Base-by-base conservation (phyloP, 1,140 invertebrate species). In the Maniola jurtina region DNA sequence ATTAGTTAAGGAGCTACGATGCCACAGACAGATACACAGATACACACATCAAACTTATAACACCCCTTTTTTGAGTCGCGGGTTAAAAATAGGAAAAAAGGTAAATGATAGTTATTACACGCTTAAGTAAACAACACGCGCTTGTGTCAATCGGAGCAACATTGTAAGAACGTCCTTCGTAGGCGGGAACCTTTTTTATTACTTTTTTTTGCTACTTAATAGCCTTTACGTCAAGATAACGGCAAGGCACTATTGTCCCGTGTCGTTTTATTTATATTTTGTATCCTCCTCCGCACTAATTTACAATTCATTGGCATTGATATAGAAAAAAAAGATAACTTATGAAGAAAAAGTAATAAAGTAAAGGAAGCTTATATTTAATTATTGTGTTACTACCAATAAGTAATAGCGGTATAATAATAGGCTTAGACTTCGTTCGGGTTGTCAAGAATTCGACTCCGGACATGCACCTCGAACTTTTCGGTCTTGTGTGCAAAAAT, bases 221-320 rank as follows among this genome's bases (percentile, higher is more conserved):
- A 71, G 61, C 68, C 68, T 52, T n/a, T 54, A 47, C 50, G 36
- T 38, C 64, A 34, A 74, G 70, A 75, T 74, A 73, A 76, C 71
- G 71, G 61, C 47, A 64, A 58, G 64, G 42, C 57, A 58, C 57
- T 68, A 25, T 25, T 25, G 25, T 25, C 25, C 65, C 74, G 76
- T 79, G 77, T 80, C 71, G 76, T 70, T 63, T 62, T 74, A 77
- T 79, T 73, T 79, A 74, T 70, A 70, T 61, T 61, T 54, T 73
- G 47, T 58, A 64, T 74, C 69, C 67, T 71, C 50, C 61, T 61
- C 63, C 67, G 60, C 55, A 57, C 61, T 73, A 75, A 79, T 72
- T 78, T 75, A 68, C 72, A 72, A 72, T 11, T 0, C 42, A 45
- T 11, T 5, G 5, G 1, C 42, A 45, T 45, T 13, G 42, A 45